Conservation (phyloP, 2,797 vertebrate genomes). For the Cuniculus paca region DNA sequence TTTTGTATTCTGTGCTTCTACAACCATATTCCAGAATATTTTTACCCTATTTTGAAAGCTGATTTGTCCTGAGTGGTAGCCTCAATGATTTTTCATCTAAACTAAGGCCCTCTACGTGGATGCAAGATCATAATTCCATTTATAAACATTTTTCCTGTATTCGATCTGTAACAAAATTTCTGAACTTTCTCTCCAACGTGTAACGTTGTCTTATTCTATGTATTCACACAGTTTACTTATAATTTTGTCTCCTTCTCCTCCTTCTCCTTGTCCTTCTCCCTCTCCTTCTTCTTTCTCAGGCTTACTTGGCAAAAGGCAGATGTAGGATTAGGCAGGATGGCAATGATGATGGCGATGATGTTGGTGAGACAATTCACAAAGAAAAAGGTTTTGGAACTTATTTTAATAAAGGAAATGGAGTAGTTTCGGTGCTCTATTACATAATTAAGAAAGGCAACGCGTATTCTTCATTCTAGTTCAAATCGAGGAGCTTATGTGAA, state of each 20-base stretch:
- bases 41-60: constrained; percentile 1
- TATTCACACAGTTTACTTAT: neutral
- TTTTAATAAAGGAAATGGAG: neutral
- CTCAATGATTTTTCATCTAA: neutral
- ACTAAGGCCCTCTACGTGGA: neutral
- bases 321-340: neutral
- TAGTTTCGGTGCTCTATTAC: neutral
- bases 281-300: neutral
- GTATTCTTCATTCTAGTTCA: neutral
- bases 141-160: neutral
- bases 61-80: neutral
- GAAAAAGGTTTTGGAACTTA: neutral
- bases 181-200: neutral
- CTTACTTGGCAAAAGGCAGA: neutral
- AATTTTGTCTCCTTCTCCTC: neutral
- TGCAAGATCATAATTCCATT: neutral
- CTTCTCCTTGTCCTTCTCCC: neutral
- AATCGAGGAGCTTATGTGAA: neutral
- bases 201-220: neutral
- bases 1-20: constrained; percentile 17
- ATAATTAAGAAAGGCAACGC: neutral
- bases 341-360: neutral
- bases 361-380: neutral
- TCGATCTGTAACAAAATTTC: neutral
- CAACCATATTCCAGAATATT: neutral